Evolutionary conservation across 2,797 vertebrate species (phyloP).

Genomic region (Sphaeramia orbicularis): DNA sequence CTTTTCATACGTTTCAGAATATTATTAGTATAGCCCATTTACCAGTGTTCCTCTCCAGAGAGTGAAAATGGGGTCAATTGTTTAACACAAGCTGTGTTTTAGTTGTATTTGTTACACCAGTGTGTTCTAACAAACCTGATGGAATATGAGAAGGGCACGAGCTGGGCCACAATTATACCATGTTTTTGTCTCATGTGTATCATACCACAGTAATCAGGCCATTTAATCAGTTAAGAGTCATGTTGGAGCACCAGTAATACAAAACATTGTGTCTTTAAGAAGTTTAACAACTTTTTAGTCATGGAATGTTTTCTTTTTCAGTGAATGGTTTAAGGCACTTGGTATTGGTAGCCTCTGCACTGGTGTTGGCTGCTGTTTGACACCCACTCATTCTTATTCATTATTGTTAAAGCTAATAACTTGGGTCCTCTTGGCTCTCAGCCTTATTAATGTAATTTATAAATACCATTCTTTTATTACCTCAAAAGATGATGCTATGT

Average conservation of each 20-base stretch:
- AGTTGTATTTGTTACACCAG: constrained; percentile 65
- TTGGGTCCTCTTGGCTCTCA: background rate
- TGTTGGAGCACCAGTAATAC: constrained; percentile 10
- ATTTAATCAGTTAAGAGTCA: constrained; percentile 28
- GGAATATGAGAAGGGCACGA: constrained; percentile 37
- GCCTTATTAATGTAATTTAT: constrained; percentile 4
- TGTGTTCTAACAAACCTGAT: constrained; percentile 58
- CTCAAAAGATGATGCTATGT: constrained; percentile 43
- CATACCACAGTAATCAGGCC: constrained; percentile 56
- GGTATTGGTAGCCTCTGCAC: too few relatives aligned
- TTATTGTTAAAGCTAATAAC: too few relatives aligned
- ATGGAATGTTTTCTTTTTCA: too few relatives aligned
- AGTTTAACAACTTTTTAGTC: too few relatives aligned
- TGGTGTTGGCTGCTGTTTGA: too few relatives aligned
- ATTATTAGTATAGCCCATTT: constrained; percentile 77
- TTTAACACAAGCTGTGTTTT: constrained; percentile 67
- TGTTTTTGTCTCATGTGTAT: constrained; percentile 27
- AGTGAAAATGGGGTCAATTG: constrained; percentile 74
- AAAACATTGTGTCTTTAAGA: background rate
- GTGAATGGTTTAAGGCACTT: too few relatives aligned
- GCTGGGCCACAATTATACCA: constrained; percentile 44
- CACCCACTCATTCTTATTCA: background rate
- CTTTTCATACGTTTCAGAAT: constrained; percentile 63
- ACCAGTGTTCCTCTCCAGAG: constrained; percentile 68
- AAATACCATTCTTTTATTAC: constrained; percentile 7